Evolutionary conservation across 2,797 vertebrate species (phyloP).

Genomic region (Girardinus metallicus): DNA sequence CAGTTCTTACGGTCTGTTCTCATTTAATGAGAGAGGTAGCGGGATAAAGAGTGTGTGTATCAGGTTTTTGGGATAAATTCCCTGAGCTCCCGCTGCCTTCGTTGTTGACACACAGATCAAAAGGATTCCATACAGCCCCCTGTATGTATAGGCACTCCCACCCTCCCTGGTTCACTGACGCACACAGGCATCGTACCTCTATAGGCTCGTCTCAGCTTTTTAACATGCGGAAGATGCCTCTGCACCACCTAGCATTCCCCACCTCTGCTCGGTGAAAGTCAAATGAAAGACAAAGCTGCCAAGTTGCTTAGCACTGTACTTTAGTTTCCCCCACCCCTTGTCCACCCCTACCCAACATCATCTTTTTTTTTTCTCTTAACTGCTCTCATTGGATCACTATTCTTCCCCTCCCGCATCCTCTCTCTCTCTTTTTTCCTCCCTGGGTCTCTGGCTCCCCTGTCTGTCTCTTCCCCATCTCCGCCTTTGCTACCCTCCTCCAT

Average conservation of each 20-base stretch:
- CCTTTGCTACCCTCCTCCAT: slow-evolving; percentile 26
- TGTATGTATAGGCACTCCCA: slow-evolving; percentile 50
- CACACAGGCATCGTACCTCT: slow-evolving; percentile 45
- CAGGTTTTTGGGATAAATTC: slow-evolving; percentile 22
- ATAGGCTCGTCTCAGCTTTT: slow-evolving; percentile 65
- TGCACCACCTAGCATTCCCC: slow-evolving; percentile 65
- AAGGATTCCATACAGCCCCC: slow-evolving; percentile 45
- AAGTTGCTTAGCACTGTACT: slow-evolving; percentile 66
- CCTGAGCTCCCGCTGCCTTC: slow-evolving; percentile 45
- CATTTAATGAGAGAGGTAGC: not conserved
- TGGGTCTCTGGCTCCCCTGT: slow-evolving; percentile 31
- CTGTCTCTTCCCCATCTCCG: slow-evolving; percentile 50
- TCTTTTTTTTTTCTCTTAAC: slow-evolving; percentile 50
- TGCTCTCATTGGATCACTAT: slow-evolving; percentile 51
- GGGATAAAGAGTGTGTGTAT: slow-evolving; percentile 7
- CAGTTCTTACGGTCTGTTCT: not conserved
- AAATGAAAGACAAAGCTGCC: slow-evolving; percentile 80
- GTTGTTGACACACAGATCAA: slow-evolving; percentile 66
- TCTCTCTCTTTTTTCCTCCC: slow-evolving; percentile 33
- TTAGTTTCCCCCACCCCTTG: slow-evolving; percentile 59
- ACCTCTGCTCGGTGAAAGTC: slow-evolving; percentile 80
- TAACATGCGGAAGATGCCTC: slow-evolving; percentile 75
- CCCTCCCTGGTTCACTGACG: slow-evolving; percentile 21
- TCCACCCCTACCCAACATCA: slow-evolving; percentile 46
- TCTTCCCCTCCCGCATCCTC: slow-evolving; percentile 33